Evolutionary conservation across 2,888 invertebrate genomes (phyloP), one percentile per base, ranked within the genome.

Genomic region (Amphipoea lucens): DNA sequence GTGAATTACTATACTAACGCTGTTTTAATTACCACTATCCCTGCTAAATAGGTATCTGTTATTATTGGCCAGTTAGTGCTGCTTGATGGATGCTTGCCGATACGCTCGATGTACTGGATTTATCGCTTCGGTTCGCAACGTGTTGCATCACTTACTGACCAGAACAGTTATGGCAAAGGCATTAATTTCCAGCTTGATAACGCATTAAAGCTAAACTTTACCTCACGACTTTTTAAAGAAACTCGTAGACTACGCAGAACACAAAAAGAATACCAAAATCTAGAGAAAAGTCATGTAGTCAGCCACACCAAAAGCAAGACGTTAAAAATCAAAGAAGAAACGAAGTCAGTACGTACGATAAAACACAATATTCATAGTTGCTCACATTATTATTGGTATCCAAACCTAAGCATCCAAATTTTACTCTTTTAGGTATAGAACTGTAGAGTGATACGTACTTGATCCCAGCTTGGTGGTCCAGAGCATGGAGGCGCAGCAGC

Each of bases 401-500:
- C 23, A 20, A 36, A 36, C 23, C 7, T 45, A n/a, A 57, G 2
- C 42, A 29, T 42, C 9, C n/a, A 17, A 68, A n/a, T 29, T 40
- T 51, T 17, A n/a, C 3, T 20, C 2, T 29, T 51, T 9, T 48
- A 48, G 1, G 23, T 11, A 36, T 66, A 6, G 9, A 4, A 29
- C 4, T 76, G 48, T 36, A 70, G 51, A 14, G 14, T 48, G 63
- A 29, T n/a, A 83, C 85, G 60, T 86, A 95, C 97, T 93, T 97
- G 97, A 91, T 97, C 97, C 97, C 97, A 96, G 84, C 94, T 95
- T 0, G 96, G 95, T 0, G 97, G 97, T 36, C 97, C 95, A 4
- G 97, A 97, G 87, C 97, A 97, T 0, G 76, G 42, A 0, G 87
- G 76, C 1, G 96, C 95, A 45, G 97, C 97, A 4, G 82, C 86